These are phyloP conservation scores for Argyresthia albistria DNA, from an alignment of 2,888 invertebrate species.

Conservation along the genomic window DNA sequence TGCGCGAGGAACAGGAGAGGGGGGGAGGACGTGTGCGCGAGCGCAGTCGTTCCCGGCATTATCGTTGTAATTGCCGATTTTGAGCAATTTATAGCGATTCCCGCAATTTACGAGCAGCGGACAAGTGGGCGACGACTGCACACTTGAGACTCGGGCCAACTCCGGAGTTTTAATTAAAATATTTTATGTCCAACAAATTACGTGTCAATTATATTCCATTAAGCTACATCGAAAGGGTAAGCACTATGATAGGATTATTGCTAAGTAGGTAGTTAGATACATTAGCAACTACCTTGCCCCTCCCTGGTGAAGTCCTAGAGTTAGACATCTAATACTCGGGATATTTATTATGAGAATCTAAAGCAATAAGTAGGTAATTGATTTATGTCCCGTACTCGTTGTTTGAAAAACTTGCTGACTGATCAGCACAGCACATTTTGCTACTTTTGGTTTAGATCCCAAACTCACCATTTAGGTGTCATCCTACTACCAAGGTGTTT, in stretches of 20 bases:
- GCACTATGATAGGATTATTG: slow-evolving; percentile 5
- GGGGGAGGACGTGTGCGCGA: slow-evolving; percentile 14
- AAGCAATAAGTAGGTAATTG: too few relatives aligned
- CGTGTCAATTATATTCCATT: slow-evolving; percentile 59
- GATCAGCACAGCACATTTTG: too few relatives aligned
- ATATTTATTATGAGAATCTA: too few relatives aligned
- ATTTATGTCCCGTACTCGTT: too few relatives aligned
- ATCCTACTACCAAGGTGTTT: too few relatives aligned
- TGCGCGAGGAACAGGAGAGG: slow-evolving; percentile 7
- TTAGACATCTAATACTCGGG: too few relatives aligned
- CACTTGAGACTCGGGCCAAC: slow-evolving; percentile 23
- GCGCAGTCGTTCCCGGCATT: slow-evolving; percentile 40
- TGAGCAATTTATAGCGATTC: slow-evolving; percentile 66
- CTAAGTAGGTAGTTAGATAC: too few relatives aligned
- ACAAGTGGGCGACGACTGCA: slow-evolving; percentile 49
- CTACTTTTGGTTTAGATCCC: too few relatives aligned
- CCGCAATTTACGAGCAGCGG: slow-evolving; percentile 65
- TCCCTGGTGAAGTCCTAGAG: too few relatives aligned
- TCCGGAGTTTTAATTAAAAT: slow-evolving; percentile 52
- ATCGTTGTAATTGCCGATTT: slow-evolving; percentile 65
- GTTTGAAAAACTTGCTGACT: too few relatives aligned
- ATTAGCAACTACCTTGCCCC: too few relatives aligned
- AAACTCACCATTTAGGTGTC: too few relatives aligned
- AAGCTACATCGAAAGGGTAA: slow-evolving; percentile 30
- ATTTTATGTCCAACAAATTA: slow-evolving; percentile 59